Evolutionary conservation across 1,140 invertebrate species (phyloP), one percentile per base, ranked within the genome.

Genomic region (Anadara kagoshimensis): DNA sequence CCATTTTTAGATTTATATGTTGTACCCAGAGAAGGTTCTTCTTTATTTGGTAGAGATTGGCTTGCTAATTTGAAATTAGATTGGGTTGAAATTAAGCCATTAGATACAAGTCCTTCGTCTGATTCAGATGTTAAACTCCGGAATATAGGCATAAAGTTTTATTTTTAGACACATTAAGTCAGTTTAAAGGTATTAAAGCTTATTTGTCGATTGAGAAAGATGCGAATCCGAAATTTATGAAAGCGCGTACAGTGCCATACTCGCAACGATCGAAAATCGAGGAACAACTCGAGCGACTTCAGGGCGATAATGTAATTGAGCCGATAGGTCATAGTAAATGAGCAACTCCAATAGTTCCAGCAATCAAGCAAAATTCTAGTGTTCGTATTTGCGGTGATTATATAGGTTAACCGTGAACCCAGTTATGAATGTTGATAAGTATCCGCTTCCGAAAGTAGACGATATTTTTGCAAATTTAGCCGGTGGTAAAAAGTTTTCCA

Each of bases 331-430:
- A 70, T 20, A 68, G 57, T 53, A 72, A 85, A 20, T 90, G 88
- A 88, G 87, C 82, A 10, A 85, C 86, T 41, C 88, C 87, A 0
- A 80, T 86, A 36, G 88, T 90, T 10, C 78, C 81, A 4, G 83
- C 89, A 8, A 43, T 83, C 11, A 90, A 90, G 76, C 58, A 81
- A 54, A 77, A 86, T 75, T 83, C 83, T 45, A 75, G 66, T 26
- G 78, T 90, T n/a, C 72, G 86, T 14, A 73, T 89, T 29, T 87
- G 87, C 73, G 86, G 86, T 12, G 87, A 89, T 66, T 89, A 84
- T 63, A 91, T 83, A 51, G 69, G n/a, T n/a, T 79, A 11, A 78
- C 74, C 5, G 43, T 83, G 0, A 83, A 83, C 69, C 49, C 45
- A 36, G n/a, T n/a, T n/a, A n/a, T n/a, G n/a, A n/a, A n/a, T n/a